Percentiles rank a stretch among this genome's conserved stretches.
Conservation (phyloP, 1,140 invertebrate genomes). For the Scaptodrosophila lebanonensis region DNA sequence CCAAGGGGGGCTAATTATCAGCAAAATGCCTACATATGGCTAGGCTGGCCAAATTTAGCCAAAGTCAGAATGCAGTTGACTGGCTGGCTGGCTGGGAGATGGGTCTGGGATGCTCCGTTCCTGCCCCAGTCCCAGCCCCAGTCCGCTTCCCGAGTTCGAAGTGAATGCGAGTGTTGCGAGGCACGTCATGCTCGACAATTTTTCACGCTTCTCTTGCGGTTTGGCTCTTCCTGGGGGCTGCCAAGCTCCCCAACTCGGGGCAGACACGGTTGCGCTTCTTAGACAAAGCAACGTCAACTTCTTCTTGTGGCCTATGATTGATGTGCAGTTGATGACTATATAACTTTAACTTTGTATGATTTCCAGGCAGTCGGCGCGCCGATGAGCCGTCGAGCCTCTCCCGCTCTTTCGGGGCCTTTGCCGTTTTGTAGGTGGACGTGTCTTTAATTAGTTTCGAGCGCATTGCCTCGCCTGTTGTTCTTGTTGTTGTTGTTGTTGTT, state of each 20-base stretch:
- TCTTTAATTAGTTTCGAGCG: slow-evolving; percentile 63
- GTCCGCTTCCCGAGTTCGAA: neutral
- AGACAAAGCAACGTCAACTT: slow-evolving; percentile 39
- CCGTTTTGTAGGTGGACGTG: slow-evolving; percentile 61
- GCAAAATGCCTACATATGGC: slow-evolving; percentile 69
- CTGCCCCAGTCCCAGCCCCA: no score
- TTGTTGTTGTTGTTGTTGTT: slow-evolving; percentile 26
- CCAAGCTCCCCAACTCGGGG: no score
- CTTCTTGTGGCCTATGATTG: slow-evolving; percentile 67
- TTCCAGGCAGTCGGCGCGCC: slow-evolving; percentile 24
- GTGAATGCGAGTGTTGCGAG: slow-evolving; percentile 28
- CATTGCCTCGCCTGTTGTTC: no score
- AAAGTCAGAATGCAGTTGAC: slow-evolving; percentile 49
- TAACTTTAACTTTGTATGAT: slow-evolving; percentile 75
- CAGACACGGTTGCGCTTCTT: neutral
- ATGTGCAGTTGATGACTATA: slow-evolving; percentile 73
- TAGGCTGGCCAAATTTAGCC: slow-evolving; percentile 57
- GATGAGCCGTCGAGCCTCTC: slow-evolving; percentile 2
- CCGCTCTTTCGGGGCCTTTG: neutral
- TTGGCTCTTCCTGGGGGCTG: slow-evolving; percentile 14
- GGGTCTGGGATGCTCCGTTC: no score
- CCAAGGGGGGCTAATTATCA: slow-evolving; percentile 59
- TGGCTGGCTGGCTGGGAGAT: slow-evolving; percentile 26
- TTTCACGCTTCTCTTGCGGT: slow-evolving; percentile 66
- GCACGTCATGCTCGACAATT: slow-evolving; percentile 70